Evolutionary conservation across 2,797 vertebrate species (phyloP).

Genomic region (Xyrichtys novacula): DNA sequence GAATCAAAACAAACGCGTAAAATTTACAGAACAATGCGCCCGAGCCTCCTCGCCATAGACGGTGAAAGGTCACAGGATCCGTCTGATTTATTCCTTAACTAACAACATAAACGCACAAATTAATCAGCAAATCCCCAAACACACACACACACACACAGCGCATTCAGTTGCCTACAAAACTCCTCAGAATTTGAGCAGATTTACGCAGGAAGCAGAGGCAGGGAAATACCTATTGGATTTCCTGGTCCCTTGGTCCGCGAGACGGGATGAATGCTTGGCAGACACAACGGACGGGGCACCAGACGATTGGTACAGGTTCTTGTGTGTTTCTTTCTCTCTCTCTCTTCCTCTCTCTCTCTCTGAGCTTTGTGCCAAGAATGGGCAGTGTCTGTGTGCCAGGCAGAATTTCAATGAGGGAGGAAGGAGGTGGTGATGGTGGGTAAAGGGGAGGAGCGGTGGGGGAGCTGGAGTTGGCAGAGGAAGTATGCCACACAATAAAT

Average conservation of each 20-base stretch:
- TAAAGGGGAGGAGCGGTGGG: slow-evolving; percentile 64
- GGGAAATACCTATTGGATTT: slow-evolving; percentile 80
- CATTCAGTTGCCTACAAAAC: slow-evolving; percentile 63
- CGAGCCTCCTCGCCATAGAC: slow-evolving; percentile 44
- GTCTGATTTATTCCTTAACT: slow-evolving; percentile 54
- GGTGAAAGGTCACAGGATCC: slow-evolving; percentile 45
- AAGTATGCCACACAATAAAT: slow-evolving; percentile 78
- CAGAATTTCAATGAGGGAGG: slow-evolving; percentile 87
- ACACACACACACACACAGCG: slow-evolving; percentile 21
- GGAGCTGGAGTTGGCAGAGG: slow-evolving; percentile 75
- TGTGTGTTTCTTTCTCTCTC: slow-evolving; percentile 65
- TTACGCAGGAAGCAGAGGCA: slow-evolving; percentile 69
- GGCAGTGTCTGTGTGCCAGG: slow-evolving; percentile 85
- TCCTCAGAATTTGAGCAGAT: slow-evolving; percentile 66
- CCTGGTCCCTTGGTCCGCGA: slow-evolving; percentile 76
- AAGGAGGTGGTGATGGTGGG: slow-evolving; percentile 76
- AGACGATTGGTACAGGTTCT: slow-evolving; percentile 79
- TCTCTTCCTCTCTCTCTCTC: slow-evolving; percentile 64
- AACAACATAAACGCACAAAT: slow-evolving; percentile 72
- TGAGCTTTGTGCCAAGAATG: slow-evolving; percentile 84
- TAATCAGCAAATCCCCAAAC: slow-evolving; percentile 72
- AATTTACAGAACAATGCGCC: slow-evolving; percentile 61
- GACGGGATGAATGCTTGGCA: slow-evolving; percentile 80
- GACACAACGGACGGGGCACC: slow-evolving; percentile 75
- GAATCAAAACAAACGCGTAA: slow-evolving; percentile 14